Base-by-base conservation (phyloP, 2,797 vertebrate species). In the Sebastes melanostomus region DNA sequence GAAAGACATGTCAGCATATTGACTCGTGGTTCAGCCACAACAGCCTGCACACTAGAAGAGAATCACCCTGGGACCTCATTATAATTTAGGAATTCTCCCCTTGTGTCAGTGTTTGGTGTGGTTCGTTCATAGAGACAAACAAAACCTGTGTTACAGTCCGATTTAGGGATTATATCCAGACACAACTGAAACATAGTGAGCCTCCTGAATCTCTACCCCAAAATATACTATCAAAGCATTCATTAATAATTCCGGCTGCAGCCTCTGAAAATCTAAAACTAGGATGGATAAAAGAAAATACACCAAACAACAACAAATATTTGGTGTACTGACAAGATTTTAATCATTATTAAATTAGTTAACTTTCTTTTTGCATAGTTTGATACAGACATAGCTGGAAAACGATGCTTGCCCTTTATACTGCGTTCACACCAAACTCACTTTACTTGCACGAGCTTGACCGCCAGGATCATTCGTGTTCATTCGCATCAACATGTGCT, bases 61-160 rank as follows among this genome's bases (percentile, higher is more conserved):
- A 72, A 58, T 20, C 9, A 54, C 65, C 78, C 10, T 0, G 20
- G 52, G 67, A 75, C 65, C 78, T 85, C 60, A 61, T 88, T 85
- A 76, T 12, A 1, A 24, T 22, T 18, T 20, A 34, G 50, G 30
- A 65, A 55, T 42, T 34, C 32, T 14, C 6, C 58, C 18, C 2
- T 4, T 8, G 60, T 38, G 52, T 27, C n/a, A 0, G 1, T 54
- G 7, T 56, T 65, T 60, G 18, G 13, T 72, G 42, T 3, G n/a
- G n/a, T 27, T 59, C 6, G 34, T 32, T 75, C 14, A 34, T 1
- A 10, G 29, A 24, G 38, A 58, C 56, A 30, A 58, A 58, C 24
- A 27, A 27, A 61, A 46, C 16, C 12, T 11, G 20, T 34, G 38
- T 29, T 78, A 20, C 8, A 5, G 14, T 27, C 3, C 1, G 2